Evolutionary conservation across 2,797 vertebrate species (phyloP), one percentile per base, ranked within the genome.

Genomic region (Schizopygopsis malacanthus): DNA sequence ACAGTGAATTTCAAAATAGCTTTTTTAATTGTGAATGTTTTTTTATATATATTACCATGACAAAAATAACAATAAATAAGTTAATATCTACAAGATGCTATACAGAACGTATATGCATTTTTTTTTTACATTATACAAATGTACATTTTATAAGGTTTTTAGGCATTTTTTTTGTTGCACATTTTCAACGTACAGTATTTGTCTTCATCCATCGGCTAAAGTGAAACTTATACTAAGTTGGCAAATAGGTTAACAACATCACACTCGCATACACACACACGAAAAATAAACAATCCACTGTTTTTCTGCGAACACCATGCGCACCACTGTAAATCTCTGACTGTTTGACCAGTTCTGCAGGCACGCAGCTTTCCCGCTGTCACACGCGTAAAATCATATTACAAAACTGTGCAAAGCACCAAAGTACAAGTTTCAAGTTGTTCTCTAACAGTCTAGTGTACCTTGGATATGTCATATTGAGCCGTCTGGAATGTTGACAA

Each of bases 61-160:
- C 91, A 92, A 96, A 94, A 94, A 91, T 80, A 91, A 90, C 90
- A 95, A 93, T 96, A 94, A 96, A 98, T 99, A 99, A 98, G 95
- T 97, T 95, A 93, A 95, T 98, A 98, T 98, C 97, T 98, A 99
- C 97, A 98, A 96, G 96, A 92, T 95, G 94, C 94, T 96, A 97
- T 97, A 95, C 93, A 97, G 93, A 96, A 87, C 91, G 22, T 75
- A 85, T 80, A 65, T 80, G 67, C 76, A 93, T 95, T 97, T 95
- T 96, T 96, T 93, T 92, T 96, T 92, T 96, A 94, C 93, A 96
- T 93, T 96, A 95, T 95, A 97, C 91, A 89, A 89, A 97, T 96
- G 93, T 96, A 95, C 93, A 94, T 94, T 95, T 95, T 96, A 90
- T 92, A 90, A 90, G 88, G 92, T 91, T 93, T 95, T 93, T 90